phyloP scores from a whole-genome alignment of 1,140 invertebrate species.

The Plectrocnemia conspersa region DNA sequence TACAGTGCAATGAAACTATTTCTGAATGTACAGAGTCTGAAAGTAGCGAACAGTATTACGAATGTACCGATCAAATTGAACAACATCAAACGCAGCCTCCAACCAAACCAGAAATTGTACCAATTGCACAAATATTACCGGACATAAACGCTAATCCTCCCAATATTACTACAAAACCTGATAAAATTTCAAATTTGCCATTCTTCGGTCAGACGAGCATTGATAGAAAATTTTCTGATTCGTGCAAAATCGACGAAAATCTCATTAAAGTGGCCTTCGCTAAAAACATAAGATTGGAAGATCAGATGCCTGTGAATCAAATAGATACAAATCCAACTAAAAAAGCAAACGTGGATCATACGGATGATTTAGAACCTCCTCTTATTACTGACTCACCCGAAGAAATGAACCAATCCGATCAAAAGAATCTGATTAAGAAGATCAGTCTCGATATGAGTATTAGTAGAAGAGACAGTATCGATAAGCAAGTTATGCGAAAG shows the following conservation, averaged over 20 bases:
- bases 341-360: conserved; percentile 48
- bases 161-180: conserved; percentile 20
- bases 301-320: conserved; percentile 31
- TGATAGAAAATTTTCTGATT: conserved; percentile 29
- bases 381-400: conserved; percentile 45
- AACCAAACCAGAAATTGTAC: conserved; percentile 38
- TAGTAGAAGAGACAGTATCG: conserved; percentile 14
- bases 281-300: conserved; percentile 26
- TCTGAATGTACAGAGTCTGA: conserved; percentile 52
- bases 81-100: conserved; percentile 43
- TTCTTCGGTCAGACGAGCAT: conserved; percentile 19
- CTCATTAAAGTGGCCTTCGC: conserved; percentile 47
- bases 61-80: conserved; percentile 45
- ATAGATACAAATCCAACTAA: conserved; percentile 38
- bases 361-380: conserved; percentile 49
- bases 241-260: conserved; percentile 38
- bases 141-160: no score
- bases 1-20: conserved; percentile 49
- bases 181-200: conserved; percentile 8
- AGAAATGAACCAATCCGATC: conserved; percentile 13
- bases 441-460: conserved; percentile 23
- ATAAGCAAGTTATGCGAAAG: conserved; percentile 4
- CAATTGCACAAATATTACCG: conserved; percentile 39
- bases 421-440: conserved; percentile 21
- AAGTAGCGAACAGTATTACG: conserved; percentile 50